Percentiles rank a stretch among this genome's conserved stretches.
These are phyloP conservation scores for Chrysotoxum bicinctum DNA, from an alignment of 2,888 invertebrate species.

Conservation along the genomic window DNA sequence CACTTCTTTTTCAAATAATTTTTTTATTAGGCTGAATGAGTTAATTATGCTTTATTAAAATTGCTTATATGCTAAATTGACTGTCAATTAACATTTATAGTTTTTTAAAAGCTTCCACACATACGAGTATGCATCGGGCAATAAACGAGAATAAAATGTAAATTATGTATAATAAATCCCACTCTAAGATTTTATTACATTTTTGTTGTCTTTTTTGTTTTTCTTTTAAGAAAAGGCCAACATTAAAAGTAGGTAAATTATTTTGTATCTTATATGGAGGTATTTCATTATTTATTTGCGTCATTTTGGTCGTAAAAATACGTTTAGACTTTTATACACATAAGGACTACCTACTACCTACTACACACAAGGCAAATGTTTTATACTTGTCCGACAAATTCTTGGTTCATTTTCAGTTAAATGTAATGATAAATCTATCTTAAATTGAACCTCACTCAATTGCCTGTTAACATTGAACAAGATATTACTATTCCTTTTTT, in stretches of 20 bases:
- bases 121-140: background rate
- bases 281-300: background rate
- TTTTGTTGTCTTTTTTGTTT: background rate
- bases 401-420: background rate
- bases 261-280: background rate
- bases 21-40: constrained; percentile 31
- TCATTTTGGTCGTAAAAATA: background rate
- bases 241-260: background rate
- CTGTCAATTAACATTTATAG: constrained; percentile 35
- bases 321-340: too few species aligned
- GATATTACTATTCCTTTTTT: too few species aligned
- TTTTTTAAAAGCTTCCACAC: constrained; percentile 8
- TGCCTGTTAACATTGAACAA: too few species aligned
- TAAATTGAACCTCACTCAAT: too few species aligned
- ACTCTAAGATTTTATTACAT: background rate
- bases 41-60: constrained; percentile 44
- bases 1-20: constrained; percentile 30
- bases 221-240: background rate
- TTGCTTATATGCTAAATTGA: constrained; percentile 25
- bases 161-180: constrained; percentile 6
- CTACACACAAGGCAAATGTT: too few species aligned
- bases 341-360: too few species aligned
- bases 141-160: constrained; percentile 9
- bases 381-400: too few species aligned
- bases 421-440: too few species aligned